phyloP scores from a whole-genome alignment of 2,797 vertebrate genomes.

The Betta splendens region DNA sequence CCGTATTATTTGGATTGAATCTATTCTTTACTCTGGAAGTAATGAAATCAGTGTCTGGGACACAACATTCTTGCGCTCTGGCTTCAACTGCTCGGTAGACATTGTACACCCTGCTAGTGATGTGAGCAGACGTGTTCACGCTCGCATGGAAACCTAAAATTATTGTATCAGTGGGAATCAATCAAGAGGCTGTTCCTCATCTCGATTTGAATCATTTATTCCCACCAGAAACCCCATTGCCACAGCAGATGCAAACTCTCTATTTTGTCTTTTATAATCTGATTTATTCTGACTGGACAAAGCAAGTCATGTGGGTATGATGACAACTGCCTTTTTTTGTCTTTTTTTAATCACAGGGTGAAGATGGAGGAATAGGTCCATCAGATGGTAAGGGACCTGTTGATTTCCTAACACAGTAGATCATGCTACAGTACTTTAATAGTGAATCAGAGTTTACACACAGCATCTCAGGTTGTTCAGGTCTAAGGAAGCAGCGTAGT shows the following conservation, averaged over 20 bases:
- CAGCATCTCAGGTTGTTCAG: background rate
- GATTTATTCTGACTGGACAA: slow-evolving; percentile 19
- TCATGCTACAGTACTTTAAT: background rate
- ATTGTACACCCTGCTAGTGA: slow-evolving; percentile 50
- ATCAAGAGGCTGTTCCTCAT: slow-evolving; percentile 62
- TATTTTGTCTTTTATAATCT: background rate
- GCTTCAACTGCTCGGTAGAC: slow-evolving; percentile 57
- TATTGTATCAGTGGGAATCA: slow-evolving; percentile 61
- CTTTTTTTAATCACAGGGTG: slow-evolving; percentile 57
- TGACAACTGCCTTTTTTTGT: background rate
- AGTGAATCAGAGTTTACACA: background rate
- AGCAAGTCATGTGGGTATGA: background rate
- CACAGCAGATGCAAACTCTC: slow-evolving; percentile 36
- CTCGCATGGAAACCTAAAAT: slow-evolving; percentile 36
- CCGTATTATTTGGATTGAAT: no score
- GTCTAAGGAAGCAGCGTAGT: background rate
- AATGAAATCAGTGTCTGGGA: slow-evolving; percentile 77
- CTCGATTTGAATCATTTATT: slow-evolving; percentile 59
- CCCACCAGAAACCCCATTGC: slow-evolving; percentile 63
- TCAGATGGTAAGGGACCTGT: slow-evolving; percentile 66
- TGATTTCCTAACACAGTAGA: background rate
- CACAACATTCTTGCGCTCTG: slow-evolving; percentile 68
- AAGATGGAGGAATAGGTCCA: slow-evolving; percentile 68
- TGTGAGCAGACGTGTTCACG: slow-evolving; percentile 11
- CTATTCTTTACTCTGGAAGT: no score